A percentile compares a stretch with the other conserved stretches of the same genome.
Conservation (phyloP, 2,113 vertebrate species). For the Saguinus midas region DNA sequence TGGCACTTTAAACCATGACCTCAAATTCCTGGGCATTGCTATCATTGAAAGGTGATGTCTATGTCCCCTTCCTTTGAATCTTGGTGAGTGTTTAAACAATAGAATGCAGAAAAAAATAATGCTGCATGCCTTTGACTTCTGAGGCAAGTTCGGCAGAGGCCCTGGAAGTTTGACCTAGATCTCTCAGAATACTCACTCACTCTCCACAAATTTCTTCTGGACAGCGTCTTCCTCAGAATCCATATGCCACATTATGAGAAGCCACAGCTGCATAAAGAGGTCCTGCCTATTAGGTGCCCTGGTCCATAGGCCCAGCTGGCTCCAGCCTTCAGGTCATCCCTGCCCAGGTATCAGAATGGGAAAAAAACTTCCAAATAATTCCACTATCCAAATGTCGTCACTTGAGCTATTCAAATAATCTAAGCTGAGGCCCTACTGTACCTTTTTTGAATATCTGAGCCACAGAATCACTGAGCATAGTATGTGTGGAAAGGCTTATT, state of each 20-base stretch:
- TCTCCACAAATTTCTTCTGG: rapidly evolving
- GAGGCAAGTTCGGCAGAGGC: background rate
- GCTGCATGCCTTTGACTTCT: background rate
- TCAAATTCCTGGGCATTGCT: background rate
- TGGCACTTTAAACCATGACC: background rate
- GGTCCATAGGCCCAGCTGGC: background rate
- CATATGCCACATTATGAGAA: background rate
- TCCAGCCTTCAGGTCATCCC: background rate
- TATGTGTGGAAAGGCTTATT: background rate
- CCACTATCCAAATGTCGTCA: background rate
- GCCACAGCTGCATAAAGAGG: background rate
- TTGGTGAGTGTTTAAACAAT: background rate
- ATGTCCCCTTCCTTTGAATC: background rate
- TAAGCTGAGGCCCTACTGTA: background rate
- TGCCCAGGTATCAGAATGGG: background rate
- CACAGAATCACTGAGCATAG: background rate
- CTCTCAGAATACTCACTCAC: background rate
- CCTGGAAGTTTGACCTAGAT: background rate
- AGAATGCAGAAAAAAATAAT: background rate
- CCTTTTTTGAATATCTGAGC: background rate
- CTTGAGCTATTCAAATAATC: background rate
- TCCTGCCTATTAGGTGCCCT: background rate
- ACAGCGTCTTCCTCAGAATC: background rate
- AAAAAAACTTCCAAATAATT: background rate
- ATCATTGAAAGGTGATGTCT: background rate